Evolutionary conservation across 2,888 invertebrate species (phyloP).

Genomic region (Drosophila meridiana): DNA sequence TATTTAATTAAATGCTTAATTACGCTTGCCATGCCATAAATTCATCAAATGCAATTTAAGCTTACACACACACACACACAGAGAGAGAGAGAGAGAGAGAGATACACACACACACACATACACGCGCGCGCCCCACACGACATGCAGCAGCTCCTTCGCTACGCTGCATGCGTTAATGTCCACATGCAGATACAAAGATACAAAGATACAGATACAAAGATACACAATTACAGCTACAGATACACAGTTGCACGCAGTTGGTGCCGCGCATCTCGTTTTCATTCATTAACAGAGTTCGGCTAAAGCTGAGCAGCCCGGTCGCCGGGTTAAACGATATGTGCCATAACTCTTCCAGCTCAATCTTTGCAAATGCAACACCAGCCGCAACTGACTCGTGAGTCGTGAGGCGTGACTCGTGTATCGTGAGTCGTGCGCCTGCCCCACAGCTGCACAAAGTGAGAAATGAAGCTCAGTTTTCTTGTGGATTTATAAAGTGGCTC

Average conservation of each 20-base stretch:
- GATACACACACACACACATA: conserved; percentile 22
- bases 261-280: conserved; percentile 50
- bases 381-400: conserved; percentile 7
- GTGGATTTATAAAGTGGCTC: not conserved
- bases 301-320: conserved; percentile 49
- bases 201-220: conserved; percentile 31
- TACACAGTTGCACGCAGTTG: conserved; percentile 27
- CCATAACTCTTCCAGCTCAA: conserved; percentile 63
- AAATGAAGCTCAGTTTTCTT: not conserved
- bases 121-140: not conserved
- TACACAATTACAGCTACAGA: conserved; percentile 19
- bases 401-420: conserved; percentile 20
- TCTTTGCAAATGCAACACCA: conserved; percentile 17
- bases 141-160: not conserved
- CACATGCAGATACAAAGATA: conserved; percentile 32
- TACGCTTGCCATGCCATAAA: conserved; percentile 83
- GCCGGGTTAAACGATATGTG: conserved; percentile 67
- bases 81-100: not conserved
- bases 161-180: conserved; percentile 44
- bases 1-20: conserved; percentile 84
- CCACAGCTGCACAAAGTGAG: not conserved
- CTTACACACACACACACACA: conserved; percentile 47
- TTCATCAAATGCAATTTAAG: conserved; percentile 84
- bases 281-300: conserved; percentile 69
- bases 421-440: not conserved